phyloP scores from a whole-genome alignment of 1,140 invertebrate genomes.

The Triops longicaudatus region DNA sequence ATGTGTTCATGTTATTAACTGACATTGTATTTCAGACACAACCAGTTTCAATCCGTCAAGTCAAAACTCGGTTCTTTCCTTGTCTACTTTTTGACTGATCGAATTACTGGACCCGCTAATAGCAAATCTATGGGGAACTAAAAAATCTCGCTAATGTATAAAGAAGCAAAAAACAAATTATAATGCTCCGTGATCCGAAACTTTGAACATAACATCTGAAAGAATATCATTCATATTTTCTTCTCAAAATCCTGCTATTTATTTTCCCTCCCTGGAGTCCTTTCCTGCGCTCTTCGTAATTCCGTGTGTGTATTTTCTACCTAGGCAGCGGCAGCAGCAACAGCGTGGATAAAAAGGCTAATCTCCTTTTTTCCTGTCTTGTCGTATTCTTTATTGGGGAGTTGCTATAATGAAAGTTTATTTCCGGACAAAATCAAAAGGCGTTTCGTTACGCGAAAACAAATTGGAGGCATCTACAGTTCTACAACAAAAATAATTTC shows the following conservation, averaged over 20 bases:
- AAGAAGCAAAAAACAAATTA: conserved; percentile 13
- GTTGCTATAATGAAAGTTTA: neutral
- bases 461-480: too few species aligned
- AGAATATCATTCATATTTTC: conserved; percentile 13
- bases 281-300: neutral
- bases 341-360: conserved; percentile 9
- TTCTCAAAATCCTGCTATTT: neutral
- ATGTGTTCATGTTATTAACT: neutral
- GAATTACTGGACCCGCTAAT: neutral
- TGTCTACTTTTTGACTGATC: neutral
- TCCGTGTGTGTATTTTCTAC: neutral
- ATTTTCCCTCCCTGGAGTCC: neutral
- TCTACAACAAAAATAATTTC: too few species aligned
- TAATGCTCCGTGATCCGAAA: neutral
- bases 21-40: neutral
- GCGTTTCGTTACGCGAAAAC: too few species aligned
- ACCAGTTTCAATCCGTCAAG: neutral
- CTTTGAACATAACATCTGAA: conserved; percentile 8
- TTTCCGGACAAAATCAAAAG: neutral
- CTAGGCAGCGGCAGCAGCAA: neutral
- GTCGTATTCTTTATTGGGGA: neutral
- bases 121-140: neutral
- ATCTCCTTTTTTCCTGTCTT: neutral
- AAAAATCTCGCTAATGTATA: conserved; percentile 16
- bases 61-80: neutral